Evolutionary conservation across 2,113 vertebrate genomes (phyloP), one percentile per base, ranked within the genome.

Genomic region (Piaya cayana): DNA sequence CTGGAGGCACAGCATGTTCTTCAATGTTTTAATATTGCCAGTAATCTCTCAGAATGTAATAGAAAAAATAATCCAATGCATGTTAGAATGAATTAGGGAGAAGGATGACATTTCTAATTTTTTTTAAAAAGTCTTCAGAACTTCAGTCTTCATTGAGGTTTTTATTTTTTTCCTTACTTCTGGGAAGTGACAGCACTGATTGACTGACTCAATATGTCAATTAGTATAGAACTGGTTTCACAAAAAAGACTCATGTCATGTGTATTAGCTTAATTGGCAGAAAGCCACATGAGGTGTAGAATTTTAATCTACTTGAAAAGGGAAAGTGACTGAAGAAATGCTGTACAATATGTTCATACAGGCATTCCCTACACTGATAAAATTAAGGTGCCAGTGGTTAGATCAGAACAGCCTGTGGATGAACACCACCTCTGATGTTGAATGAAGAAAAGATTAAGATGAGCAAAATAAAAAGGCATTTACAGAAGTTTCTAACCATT

Each of bases 381-480:
- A 86, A 94, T 43, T 43, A 93, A 39, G 43, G 77, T 86, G 59
- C 53, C 86, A 82, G 70, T 76, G 49, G 26, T 85, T 88, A 93
- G 62, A 92, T 68, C 32, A 90, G 78, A 93, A 90, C 11, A 88
- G 53, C 53, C 53, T 58, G 30, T 52, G 68, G 50, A 95, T 72
- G 82, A 95, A 86, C 67, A 94, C 56, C 17, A 52, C 7, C 59
- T 69, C 13, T 19, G 63, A 93, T 36, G 45, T 30, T n/a, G 15
- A 85, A 93, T 30, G 39, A 85, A 82, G 67, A 85, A 90, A 74
- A 74, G 59, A 50, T 17, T 39, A 72, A 67, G 53, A 58, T 13
- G 32, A 74, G 55, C 29, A 79, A 45, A 16, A 39, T 39, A 42
- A 49, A 65, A 82, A 83, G 39, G 14, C 14, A 60, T 53, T 83